Conservation (phyloP, 2,888 invertebrate genomes). For the Mythimna albipuncta region DNA sequence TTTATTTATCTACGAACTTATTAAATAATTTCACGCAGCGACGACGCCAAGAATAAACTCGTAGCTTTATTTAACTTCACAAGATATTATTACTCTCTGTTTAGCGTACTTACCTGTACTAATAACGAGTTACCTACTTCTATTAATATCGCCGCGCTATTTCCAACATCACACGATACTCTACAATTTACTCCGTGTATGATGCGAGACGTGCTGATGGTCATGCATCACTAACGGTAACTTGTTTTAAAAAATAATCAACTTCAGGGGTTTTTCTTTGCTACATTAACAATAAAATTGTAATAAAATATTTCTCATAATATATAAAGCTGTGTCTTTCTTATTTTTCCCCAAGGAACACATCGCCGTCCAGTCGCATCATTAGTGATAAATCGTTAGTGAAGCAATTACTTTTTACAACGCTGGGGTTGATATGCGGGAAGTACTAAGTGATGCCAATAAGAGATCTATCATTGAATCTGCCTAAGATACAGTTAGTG, state of each 20-base stretch:
- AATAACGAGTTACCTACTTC: slow-evolving; percentile 63
- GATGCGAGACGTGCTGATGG: slow-evolving; percentile 37
- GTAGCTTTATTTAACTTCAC: slow-evolving; percentile 40
- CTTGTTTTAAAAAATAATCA: slow-evolving; percentile 29
- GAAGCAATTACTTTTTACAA: slow-evolving; percentile 70
- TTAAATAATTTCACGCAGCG: slow-evolving; percentile 36
- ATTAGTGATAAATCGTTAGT: slow-evolving; percentile 70
- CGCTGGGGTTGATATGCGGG: slow-evolving; percentile 66
- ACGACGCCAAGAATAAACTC: slow-evolving; percentile 34
- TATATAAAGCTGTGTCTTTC: slow-evolving; percentile 19
- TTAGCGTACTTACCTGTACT: slow-evolving; percentile 56
- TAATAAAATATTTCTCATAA: slow-evolving; percentile 28
- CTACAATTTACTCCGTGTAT: slow-evolving; percentile 50
- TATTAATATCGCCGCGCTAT: slow-evolving; percentile 63
- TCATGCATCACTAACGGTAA: slow-evolving; percentile 48
- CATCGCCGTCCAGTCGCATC: slow-evolving; percentile 52
- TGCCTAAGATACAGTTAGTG: slow-evolving; percentile 60
- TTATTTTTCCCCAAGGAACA: slow-evolving; percentile 34
- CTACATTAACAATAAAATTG: slow-evolving; percentile 27
- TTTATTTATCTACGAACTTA: slow-evolving; percentile 26
- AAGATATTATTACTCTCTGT: slow-evolving; percentile 53
- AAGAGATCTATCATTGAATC: slow-evolving; percentile 66
- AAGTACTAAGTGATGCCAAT: slow-evolving; percentile 67
- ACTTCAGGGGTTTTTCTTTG: slow-evolving; percentile 23
- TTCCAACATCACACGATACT: slow-evolving; percentile 57